Evolutionary conservation across 1,140 invertebrate species (phyloP), one percentile per base, ranked within the genome.

Genomic region (Rhizoglyphus robini): DNA sequence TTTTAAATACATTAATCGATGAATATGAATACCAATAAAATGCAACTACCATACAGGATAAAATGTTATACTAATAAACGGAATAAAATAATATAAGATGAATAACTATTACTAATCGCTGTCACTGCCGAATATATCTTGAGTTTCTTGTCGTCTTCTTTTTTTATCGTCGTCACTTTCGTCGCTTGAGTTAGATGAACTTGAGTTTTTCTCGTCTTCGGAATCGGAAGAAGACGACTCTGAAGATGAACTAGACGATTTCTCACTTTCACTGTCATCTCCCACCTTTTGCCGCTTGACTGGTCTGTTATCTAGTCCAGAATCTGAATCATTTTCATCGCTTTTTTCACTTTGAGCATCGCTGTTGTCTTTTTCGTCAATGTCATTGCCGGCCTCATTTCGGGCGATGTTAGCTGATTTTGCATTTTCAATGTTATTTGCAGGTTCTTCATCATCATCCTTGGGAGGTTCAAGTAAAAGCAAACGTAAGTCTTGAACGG

Each of bases 121-220:
- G 54, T 58, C 54, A 32, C 31, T 58, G 25, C 29, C 54, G 11
- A 13, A 15, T 25, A 11, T 41, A n/a, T n/a, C n/a, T 59, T 31
- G 25, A 18, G 20, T 75, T 68, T 73, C 74, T 29, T 69, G 67
- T 48, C 69, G 48, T 30, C 63, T 63, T 38, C 67, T 67, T 15
- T 65, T 63, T 13, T 72, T 71, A 1, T 49, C 69, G 15, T 69
- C 70, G 30, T 65, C 66, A 4, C 68, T 70, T 67, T 69, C 41
- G 2, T 46, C 41, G 72, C 54, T 58, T 34, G 54, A 58, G 2
- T 29, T 27, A 58, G 32, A 47, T 63, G 38, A 51, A 15, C 2
- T n/a, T 2, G 61, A 63, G n/a, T 34, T 47, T 25, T 68, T 72
- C 36, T 63, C 67, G 8, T 63, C 68, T n/a, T 66, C 68, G 5